Evolutionary conservation across 2,888 invertebrate genomes (phyloP).

Genomic region (Matsumyia berberina): DNA sequence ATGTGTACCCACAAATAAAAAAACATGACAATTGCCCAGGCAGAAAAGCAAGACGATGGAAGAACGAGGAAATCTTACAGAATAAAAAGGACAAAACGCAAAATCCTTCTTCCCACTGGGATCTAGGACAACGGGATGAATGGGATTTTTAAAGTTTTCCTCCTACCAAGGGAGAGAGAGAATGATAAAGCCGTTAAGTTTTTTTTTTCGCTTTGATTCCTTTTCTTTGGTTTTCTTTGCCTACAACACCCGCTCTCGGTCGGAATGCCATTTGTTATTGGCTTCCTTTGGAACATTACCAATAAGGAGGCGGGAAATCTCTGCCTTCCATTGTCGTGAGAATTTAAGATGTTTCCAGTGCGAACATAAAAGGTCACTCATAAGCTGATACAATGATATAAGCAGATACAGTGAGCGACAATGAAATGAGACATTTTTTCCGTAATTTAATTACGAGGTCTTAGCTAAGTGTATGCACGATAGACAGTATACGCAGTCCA

Average conservation of each 20-base stretch:
- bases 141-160: conserved; percentile 51
- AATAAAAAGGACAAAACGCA: conserved; percentile 33
- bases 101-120: conserved; percentile 34
- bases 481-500: no score
- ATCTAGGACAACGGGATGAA: conserved; percentile 23
- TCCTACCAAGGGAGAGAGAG: conserved; percentile 26
- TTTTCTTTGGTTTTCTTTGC: background rate
- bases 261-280: conserved; percentile 34
- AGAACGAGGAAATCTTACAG: conserved; percentile 8
- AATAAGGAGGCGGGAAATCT: conserved; percentile 20
- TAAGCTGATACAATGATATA: conserved; percentile 15
- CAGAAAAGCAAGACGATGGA: conserved; percentile 25
- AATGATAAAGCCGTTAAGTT: conserved; percentile 63
- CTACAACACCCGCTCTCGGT: background rate
- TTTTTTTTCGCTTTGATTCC: background rate
- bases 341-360: conserved; percentile 28
- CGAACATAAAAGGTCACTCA: conserved; percentile 38
- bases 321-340: conserved; percentile 14
- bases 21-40: conserved; percentile 61
- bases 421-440: background rate
- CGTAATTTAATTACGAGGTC: no score
- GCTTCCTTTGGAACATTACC: conserved; percentile 26
- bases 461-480: no score
- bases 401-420: conserved; percentile 19
- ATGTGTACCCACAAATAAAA: conserved; percentile 64